These are phyloP conservation scores for Gymnocephalus cernua DNA, from an alignment of 2,113 vertebrate genomes.

Conservation along the genomic window DNA sequence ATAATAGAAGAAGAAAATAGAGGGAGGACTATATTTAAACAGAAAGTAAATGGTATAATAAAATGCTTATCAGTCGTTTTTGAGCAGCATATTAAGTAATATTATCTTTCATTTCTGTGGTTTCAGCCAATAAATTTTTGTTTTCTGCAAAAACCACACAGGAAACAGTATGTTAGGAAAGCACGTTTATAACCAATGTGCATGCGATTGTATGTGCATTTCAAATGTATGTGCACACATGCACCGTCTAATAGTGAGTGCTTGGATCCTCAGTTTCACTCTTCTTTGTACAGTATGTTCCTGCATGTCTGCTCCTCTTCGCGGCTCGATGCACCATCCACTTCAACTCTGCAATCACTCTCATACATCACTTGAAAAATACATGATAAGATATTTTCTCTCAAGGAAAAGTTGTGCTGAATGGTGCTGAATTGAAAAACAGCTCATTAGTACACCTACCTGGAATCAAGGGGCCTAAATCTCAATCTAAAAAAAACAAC, in stretches of 20 bases:
- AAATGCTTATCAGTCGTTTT: not conserved
- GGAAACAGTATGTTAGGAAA: not conserved
- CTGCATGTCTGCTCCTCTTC: slow-evolving; percentile 13
- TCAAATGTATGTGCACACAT: not conserved
- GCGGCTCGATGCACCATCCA: not conserved
- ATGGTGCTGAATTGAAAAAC: slow-evolving; percentile 39
- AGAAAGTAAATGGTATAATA: not conserved
- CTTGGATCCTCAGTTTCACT: not conserved
- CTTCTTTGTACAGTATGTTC: slow-evolving; percentile 4
- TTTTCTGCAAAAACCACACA: not conserved
- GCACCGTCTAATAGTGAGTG: not conserved
- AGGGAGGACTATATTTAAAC: not conserved
- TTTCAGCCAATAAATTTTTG: not conserved
- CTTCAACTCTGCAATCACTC: slow-evolving; percentile 9
- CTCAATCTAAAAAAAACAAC: not conserved
- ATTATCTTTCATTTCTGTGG: not conserved
- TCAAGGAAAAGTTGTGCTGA: slow-evolving; percentile 24
- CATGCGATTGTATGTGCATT: not conserved
- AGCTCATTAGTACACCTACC: slow-evolving; percentile 48
- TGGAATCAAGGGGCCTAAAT: slow-evolving; percentile 37
- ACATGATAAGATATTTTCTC: slow-evolving; percentile 37
- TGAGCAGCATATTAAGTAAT: not conserved
- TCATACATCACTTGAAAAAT: slow-evolving; percentile 44
- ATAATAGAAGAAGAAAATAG: not conserved
- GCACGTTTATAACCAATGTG: not conserved